phyloP scores from a whole-genome alignment of 2,113 vertebrate species.

The Peromyscus leucopus region DNA sequence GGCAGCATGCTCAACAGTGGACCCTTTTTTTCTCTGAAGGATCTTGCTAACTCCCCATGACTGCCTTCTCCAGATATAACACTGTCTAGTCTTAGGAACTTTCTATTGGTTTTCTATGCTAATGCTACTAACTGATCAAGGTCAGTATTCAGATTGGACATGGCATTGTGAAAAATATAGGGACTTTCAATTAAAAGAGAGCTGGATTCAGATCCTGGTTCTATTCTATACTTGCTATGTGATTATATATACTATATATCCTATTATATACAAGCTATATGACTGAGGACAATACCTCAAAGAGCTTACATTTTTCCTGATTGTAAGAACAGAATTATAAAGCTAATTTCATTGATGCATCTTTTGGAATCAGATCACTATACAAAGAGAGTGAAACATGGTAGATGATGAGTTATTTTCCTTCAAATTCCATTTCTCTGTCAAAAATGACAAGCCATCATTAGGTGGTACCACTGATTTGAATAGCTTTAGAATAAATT shows the following conservation, averaged over 20 bases:
- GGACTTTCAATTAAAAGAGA: neutral
- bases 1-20: accelerated
- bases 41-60: neutral
- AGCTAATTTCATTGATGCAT: neutral
- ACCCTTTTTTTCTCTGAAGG: neutral
- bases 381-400: neutral
- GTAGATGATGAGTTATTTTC: conserved; percentile 9
- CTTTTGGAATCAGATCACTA: neutral
- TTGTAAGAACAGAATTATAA: neutral
- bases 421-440: conserved; percentile 17
- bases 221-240: neutral
- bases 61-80: neutral
- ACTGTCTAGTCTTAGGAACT: neutral
- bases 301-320: conserved; percentile 39
- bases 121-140: neutral
- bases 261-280: neutral
- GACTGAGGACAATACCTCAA: neutral
- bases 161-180: neutral
- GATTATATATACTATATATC: neutral
- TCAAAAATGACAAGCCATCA: neutral
- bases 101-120: neutral
- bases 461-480: neutral
- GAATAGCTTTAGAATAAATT: neutral
- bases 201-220: neutral
- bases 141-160: neutral